These are phyloP conservation scores for Hiodon tergisus DNA, from an alignment of 2,113 vertebrate species.

Conservation along the genomic window DNA sequence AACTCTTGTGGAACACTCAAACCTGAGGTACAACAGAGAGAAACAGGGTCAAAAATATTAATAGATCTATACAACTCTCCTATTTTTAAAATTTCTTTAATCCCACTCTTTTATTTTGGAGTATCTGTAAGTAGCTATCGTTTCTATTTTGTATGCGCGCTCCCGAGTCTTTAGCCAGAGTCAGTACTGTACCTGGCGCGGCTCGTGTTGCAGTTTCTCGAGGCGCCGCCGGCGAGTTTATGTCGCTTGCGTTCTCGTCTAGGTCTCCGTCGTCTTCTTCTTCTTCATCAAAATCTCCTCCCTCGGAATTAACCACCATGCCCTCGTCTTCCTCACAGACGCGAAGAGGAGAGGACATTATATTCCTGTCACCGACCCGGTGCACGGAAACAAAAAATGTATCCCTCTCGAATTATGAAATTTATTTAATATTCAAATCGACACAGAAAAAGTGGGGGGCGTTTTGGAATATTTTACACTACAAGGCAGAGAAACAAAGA, in stretches of 20 bases:
- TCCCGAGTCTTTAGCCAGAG: constrained; percentile 52
- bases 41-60: not conserved
- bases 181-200: constrained; percentile 66
- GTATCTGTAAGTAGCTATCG: constrained; percentile 11
- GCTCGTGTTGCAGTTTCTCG: constrained; percentile 64
- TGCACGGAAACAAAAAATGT: constrained; percentile 61
- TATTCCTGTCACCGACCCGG: constrained; percentile 67
- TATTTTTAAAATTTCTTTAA: constrained; percentile 21
- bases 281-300: constrained; percentile 82
- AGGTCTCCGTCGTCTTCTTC: constrained; percentile 75
- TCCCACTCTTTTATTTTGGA: constrained; percentile 8
- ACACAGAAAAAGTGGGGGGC: constrained; percentile 71
- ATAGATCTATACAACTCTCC: not conserved
- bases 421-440: constrained; percentile 83
- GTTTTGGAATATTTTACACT: constrained; percentile 87
- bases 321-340: constrained; percentile 83
- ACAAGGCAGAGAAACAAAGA: constrained; percentile 85
- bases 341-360: constrained; percentile 85
- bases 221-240: constrained; percentile 72
- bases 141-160: constrained; percentile 49
- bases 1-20: constrained; percentile 11
- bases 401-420: constrained; percentile 61
- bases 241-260: constrained; percentile 74
- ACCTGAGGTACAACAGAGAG: not conserved
- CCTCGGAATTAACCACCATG: constrained; percentile 82